phyloP scores from a whole-genome alignment of 2,888 invertebrate species.

The Amphiduros pacificus region DNA sequence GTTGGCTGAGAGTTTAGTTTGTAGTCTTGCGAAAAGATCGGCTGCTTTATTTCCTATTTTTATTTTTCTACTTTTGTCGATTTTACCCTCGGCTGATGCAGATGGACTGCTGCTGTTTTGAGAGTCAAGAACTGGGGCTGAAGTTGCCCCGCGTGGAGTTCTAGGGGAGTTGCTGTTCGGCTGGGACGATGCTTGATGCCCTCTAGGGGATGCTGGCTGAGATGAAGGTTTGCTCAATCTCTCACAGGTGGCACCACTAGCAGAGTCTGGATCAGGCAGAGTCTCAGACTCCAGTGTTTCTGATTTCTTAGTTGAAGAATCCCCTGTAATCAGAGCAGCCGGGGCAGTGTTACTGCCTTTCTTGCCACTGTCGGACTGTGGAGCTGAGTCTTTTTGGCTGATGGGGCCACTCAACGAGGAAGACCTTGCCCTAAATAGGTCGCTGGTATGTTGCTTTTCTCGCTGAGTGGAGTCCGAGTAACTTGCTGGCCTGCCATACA shows the following conservation, averaged over 20 bases:
- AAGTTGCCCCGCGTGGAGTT: background rate
- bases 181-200: too few species aligned
- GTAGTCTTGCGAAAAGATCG: conserved; percentile 25
- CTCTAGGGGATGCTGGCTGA: too few species aligned
- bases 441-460: too few species aligned
- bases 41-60: conserved; percentile 23
- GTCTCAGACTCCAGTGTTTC: too few species aligned
- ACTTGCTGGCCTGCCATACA: background rate
- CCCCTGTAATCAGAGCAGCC: background rate
- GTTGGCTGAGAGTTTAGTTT: conserved; percentile 19
- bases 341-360: background rate
- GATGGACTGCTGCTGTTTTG: background rate
- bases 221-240: background rate
- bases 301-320: background rate
- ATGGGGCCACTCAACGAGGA: background rate
- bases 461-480: background rate
- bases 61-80: background rate
- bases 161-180: background rate
- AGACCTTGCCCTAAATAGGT: background rate
- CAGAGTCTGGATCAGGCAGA: background rate
- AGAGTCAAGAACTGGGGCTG: background rate
- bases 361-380: background rate
- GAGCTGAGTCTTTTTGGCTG: too few species aligned
- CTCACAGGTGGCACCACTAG: background rate
- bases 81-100: background rate